Conservation (phyloP, 2,797 vertebrate species). For the Halcyon smyrnensis region DNA sequence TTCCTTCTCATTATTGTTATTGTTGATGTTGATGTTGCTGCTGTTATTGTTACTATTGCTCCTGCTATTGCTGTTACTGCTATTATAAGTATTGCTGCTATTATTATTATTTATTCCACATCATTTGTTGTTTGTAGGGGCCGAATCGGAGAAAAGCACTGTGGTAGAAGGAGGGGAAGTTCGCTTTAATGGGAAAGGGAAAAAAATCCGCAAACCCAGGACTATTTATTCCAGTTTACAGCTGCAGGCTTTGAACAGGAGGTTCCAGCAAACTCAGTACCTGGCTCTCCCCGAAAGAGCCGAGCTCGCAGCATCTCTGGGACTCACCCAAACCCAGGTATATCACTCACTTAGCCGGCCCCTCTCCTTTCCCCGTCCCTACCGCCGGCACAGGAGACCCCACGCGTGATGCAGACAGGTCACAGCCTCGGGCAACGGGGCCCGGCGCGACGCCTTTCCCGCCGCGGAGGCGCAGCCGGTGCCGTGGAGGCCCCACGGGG, state of each 20-base stretch:
- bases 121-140: conserved; percentile 74
- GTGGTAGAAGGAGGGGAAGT: conserved; percentile 98
- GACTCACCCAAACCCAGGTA: conserved; percentile 99
- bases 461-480: not conserved
- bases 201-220: conserved; percentile 97
- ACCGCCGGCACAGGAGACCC: not conserved
- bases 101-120: conserved; percentile 64
- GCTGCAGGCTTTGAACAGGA: conserved; percentile 94
- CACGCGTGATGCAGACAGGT: not conserved
- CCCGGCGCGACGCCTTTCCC: not conserved
- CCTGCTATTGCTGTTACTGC: conserved; percentile 4
- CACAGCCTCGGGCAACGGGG: not conserved
- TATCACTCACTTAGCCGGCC: not conserved
- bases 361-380: not conserved
- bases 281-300: conserved; percentile 96
- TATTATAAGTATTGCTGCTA: not conserved
- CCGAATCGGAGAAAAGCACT: conserved; percentile 95
- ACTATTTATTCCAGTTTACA: conserved; percentile 99
- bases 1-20: conserved; percentile 46
- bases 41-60: conserved; percentile 22
- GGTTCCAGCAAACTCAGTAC: conserved; percentile 98
- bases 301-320: conserved; percentile 95
- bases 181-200: conserved; percentile 97
- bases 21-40: conserved; percentile 17
- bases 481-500: not conserved